Evolutionary conservation across 2,888 invertebrate genomes (phyloP), one percentile per base, ranked within the genome.

Genomic region (Epinotia nisella): DNA sequence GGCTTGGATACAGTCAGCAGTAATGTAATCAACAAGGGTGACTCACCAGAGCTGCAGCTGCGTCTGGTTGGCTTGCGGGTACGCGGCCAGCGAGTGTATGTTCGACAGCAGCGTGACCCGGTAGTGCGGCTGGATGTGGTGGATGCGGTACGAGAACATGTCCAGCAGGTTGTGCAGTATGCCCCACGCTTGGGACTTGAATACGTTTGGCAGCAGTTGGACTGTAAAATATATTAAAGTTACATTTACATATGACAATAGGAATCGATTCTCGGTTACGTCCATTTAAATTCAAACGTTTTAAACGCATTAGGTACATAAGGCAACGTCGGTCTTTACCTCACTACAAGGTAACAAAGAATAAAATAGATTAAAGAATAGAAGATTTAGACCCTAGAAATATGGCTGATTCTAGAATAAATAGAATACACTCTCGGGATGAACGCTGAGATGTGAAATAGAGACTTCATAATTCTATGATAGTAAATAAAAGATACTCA

Each of bases 111-210:
- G 93, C 81, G 99, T 98, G 11, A 99, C 97, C 68, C 98, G 94
- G 89, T 99, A 99, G 90, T 98, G 98, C 0, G 98, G 98, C 82
- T 98, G 98, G 78, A 99, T 98, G 88, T 99, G 99, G 87, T 99
- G 98, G 90, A 99, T 96, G 60, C 99, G 95, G 87, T 98, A 98
- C 75, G 98, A 98, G 87, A 99, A 98, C 98, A 99, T 99, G 89
- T 99, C 99, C 82, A 99, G 88, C 51, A 99, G 91, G 0, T 98
- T 98, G 86, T 99, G 98, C n/a, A 99, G 94, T 70, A 98, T 98
- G 24, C 98, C 98, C 98, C 98, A 98, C 0, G 98, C 98, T 81
- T 98, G 98, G 15, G 97, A 96, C 87, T 98, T 98, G 85, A 98
- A 98, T 53, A 98, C 98, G 35, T 96, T 97, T 0, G 99, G 98